Base-by-base conservation (phyloP, 2,797 vertebrate species). In the Sebastes steindachneri region DNA sequence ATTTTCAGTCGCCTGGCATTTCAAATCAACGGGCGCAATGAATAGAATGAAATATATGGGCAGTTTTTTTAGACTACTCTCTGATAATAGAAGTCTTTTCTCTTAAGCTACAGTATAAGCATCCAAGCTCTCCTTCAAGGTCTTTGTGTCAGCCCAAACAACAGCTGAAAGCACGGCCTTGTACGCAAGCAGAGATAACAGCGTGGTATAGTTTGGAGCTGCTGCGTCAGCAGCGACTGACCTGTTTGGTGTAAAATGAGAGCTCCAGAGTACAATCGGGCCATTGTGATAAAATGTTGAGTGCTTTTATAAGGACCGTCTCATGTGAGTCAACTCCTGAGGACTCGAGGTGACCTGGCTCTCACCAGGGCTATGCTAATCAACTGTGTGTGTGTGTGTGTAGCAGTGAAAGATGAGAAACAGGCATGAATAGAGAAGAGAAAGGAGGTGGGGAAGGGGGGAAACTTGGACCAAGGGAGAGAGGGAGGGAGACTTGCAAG, bases 291-390 rank as follows among this genome's bases (percentile, higher is more conserved):
- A 7, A 62, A 64, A 57, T 48, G 68, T 17, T 57, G 60, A 77
- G 55, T 48, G 60, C 83, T 15, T 73, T 17, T 51, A 25, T 25
- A 68, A 88, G 80, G 71, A 78, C 67, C 64, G 19, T 89, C 88
- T 84, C 90, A 92, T 92, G 92, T 92, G 93, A 94, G 86, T 76
- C 80, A 60, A 8, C 84, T 89, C 92, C 89, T 86, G 79, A 80
- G 80, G 88, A 90, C 82, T 73, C 23, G 73, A 86, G 75, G 55
- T 83, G 85, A 87, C 83, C 81, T 68, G 64, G 80, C 75, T 88
- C 84, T 92, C 87, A 85, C 83, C 31, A 71, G 86, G 75, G 86
- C 75, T 68, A 58, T 89, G 70, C 78, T 69, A 35, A 77, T 83
- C 80, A 80, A 63, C 72, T 23, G 65, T 73, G 80, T 12, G 68